Base-by-base conservation (phyloP, 2,797 vertebrate species). In the Malacoctenus gilli region DNA sequence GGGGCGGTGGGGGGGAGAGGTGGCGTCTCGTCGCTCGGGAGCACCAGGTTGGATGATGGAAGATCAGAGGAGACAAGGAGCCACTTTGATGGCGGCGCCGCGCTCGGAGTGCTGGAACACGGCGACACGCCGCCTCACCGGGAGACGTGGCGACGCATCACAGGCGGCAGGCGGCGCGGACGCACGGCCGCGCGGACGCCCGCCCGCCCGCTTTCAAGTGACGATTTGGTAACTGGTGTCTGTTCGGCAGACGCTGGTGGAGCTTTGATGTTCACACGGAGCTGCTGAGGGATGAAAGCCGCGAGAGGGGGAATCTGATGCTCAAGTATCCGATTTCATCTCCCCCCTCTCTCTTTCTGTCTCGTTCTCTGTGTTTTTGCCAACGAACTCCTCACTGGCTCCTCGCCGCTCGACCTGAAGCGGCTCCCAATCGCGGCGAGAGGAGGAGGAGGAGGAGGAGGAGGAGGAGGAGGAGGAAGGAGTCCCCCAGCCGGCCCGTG, bases 201-300 rank as follows among this genome's bases (percentile, higher is more conserved):
- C 58, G 60, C 44, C 64, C 67, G 66, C 48, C 20, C 64, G 38
- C 75, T 86, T 82, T 85, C 72, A 81, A 80, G 72, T 73, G 13
- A 22, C 59, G 63, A 38, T 75, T 75, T 65, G 61, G 70, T 83
- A 78, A 83, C 79, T 79, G 73, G 49, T 69, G 82, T 83, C 68
- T 86, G 80, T 82, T 75, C 62, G 79, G 77, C 77, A 58, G 68
- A 77, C 74, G 72, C 82, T 68, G 71, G 64, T 66, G 2, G 52
- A 68, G 69, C 83, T 87, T 89, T 88, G 86, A 87, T 84, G 86
- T 86, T 67, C 66, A 82, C 80, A 87, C 72, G 77, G 69, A 82
- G 72, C 78, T 75, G 70, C 78, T 57, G 69, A 64, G 65, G 80
- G 85, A 88, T 85, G 79, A 88, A 85, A 86, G 82, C 77, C 36